Evolutionary conservation across 1,140 invertebrate genomes (phyloP), one percentile per base, ranked within the genome.

Genomic region (Formica selysi): DNA sequence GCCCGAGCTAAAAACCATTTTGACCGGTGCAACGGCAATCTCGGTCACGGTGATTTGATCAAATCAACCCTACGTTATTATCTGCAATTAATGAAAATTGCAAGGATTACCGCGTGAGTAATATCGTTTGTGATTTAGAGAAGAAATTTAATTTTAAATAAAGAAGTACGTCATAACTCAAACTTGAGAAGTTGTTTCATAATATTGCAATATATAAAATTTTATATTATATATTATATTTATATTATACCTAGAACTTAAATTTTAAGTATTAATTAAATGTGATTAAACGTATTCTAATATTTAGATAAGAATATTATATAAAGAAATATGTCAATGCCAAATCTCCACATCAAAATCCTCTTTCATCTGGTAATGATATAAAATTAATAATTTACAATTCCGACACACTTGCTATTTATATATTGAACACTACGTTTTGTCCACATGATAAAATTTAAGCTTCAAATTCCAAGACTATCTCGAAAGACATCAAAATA

Each of bases 41-140:
- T 83, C 48, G 65, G 88, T 90, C 71, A 90, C 76, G 85, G 67
- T 86, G 81, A 91, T 89, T 89, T 83, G 79, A 86, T 91, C 87
- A 85, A 91, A 89, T 87, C 80, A 86, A 38, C 29, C 3, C 22
- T 48, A 54, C 57, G 71, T 71, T 76, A 87, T 89, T 85, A 87
- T 81, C 73, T 29, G 54, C 81, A 73, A 91, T 84, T 87, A 84
- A 87, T 64, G 78, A 85, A 91, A 88, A 70, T 70, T 44, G 70
- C 41, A 48, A 41, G 54, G 36, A 83, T 86, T 76, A 90, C 36
- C 78, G 36, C 36, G 10, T 64, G 59, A 62, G n/a, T 13, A 76
- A 81, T 64, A 68, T 79, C 36, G 67, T 36, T 57, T 59, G 67
- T 73, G 26, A 81, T 81, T 73, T 61, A n/a, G 32, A 51, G 48